phyloP scores from a whole-genome alignment of 2,797 vertebrate genomes.

The Anguilla megastoma region DNA sequence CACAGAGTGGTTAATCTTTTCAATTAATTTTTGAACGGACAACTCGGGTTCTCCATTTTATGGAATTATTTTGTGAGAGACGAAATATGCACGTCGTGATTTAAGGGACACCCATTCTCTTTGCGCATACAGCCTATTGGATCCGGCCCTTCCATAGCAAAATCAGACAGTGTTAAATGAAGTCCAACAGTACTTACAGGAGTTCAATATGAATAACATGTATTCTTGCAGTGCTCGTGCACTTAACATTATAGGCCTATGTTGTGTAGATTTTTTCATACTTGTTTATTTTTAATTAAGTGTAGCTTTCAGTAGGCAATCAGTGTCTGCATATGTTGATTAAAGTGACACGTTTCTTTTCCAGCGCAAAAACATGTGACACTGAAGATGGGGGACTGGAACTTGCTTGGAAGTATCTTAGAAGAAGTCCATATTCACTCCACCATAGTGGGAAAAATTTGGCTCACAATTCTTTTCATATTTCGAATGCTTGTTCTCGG shows the following conservation, averaged over 20 bases:
- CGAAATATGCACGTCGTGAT: not conserved
- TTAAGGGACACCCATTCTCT: too few species aligned
- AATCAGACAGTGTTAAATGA: too few species aligned
- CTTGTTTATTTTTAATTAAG: not conserved
- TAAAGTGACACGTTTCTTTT: slow-evolving; percentile 27
- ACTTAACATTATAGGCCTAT: too few species aligned
- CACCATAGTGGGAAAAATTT: slow-evolving; percentile 94
- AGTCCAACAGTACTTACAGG: too few species aligned
- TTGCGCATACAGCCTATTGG: too few species aligned
- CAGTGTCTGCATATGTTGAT: not conserved
- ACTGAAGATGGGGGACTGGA: slow-evolving; percentile 94
- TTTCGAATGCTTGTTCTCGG: slow-evolving; percentile 94
- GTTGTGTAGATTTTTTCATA: not conserved
- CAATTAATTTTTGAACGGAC: not conserved
- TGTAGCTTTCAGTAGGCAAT: not conserved
- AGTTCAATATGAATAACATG: too few species aligned
- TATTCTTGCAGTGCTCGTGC: too few species aligned
- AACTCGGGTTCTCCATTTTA: not conserved
- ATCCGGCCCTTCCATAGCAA: too few species aligned
- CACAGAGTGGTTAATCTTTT: too few species aligned
- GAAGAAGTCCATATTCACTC: slow-evolving; percentile 96
- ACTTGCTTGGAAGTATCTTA: slow-evolving; percentile 88
- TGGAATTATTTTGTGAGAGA: not conserved
- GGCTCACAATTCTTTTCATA: slow-evolving; percentile 95
- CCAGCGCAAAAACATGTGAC: slow-evolving; percentile 70